These are phyloP conservation scores for Chromis chromis DNA, from an alignment of 2,797 vertebrate species.

Conservation along the genomic window DNA sequence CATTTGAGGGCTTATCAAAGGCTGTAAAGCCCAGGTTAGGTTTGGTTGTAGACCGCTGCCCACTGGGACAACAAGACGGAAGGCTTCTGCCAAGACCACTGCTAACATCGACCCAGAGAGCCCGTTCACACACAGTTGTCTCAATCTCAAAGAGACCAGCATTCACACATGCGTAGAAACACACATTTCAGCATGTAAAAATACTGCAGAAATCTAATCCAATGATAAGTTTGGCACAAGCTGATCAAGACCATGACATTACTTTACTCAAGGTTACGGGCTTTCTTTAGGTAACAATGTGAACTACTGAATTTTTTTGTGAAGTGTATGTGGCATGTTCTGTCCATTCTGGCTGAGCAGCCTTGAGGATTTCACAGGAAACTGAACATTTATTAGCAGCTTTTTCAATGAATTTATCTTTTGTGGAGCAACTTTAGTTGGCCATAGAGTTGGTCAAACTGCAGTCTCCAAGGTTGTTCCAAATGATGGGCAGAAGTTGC, in stretches of 20 bases:
- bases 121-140: constrained; percentile 62
- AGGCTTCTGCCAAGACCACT: constrained; percentile 70
- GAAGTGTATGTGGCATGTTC: constrained; percentile 6
- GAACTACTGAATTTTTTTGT: constrained; percentile 12
- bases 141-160: constrained; percentile 62
- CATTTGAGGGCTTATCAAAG: constrained; percentile 72
- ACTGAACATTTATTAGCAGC: constrained; percentile 37
- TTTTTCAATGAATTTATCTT: constrained; percentile 58
- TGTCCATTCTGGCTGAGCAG: constrained; percentile 27
- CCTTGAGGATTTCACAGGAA: constrained; percentile 55
- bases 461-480: constrained; percentile 56
- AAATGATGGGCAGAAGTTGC: constrained; percentile 60
- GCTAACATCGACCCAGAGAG: constrained; percentile 67
- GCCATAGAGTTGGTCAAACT: constrained; percentile 47
- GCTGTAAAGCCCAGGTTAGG: constrained; percentile 69
- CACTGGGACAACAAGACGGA: constrained; percentile 72
- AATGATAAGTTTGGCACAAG: constrained; percentile 15
- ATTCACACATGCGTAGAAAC: constrained; percentile 19
- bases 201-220: constrained; percentile 14
- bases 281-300: constrained; percentile 44
- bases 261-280: constrained; percentile 25
- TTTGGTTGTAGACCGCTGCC: constrained; percentile 63
- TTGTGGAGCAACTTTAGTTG: constrained; percentile 57
- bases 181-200: not conserved
- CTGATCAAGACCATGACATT: constrained; percentile 33